Conservation (phyloP, 2,113 vertebrate genomes). For the Sander lucioperca region DNA sequence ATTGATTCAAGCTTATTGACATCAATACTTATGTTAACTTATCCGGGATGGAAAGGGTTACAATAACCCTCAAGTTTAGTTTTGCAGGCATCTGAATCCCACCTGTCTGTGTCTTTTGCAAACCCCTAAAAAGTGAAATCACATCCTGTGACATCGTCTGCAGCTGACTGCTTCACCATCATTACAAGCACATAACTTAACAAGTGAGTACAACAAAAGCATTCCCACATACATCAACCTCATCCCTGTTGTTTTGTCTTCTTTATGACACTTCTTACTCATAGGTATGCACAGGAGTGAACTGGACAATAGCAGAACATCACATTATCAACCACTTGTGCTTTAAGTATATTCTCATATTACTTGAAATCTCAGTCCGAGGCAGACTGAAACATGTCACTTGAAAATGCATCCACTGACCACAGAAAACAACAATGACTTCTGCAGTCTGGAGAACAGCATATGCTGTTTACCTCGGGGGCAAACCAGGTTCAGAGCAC, state of each 20-base stretch:
- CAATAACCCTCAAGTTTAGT: constrained; percentile 27
- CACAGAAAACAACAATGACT: constrained; percentile 39
- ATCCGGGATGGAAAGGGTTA: constrained; percentile 47
- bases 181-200: constrained; percentile 69
- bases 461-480: constrained; percentile 26
- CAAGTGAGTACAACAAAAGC: constrained; percentile 72
- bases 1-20: constrained; percentile 71
- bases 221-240: constrained; percentile 64
- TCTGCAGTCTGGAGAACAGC: constrained; percentile 28
- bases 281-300: constrained; percentile 60
- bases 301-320: constrained; percentile 70
- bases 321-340: constrained; percentile 73
- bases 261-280: constrained; percentile 45
- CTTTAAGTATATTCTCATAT: constrained; percentile 55
- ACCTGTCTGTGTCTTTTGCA: constrained; percentile 25
- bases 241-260: constrained; percentile 47
- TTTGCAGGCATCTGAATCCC: constrained; percentile 43
- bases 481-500: constrained; percentile 56
- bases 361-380: constrained; percentile 21
- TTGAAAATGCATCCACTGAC: constrained; percentile 35
- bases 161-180: constrained; percentile 65
- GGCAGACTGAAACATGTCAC: constrained; percentile 42
- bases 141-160: constrained; percentile 37
- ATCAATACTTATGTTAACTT: constrained; percentile 69
- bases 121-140: constrained; percentile 40